Evolutionary conservation across 2,888 invertebrate species (phyloP).

Genomic region (Drosophila subsilvestris): DNA sequence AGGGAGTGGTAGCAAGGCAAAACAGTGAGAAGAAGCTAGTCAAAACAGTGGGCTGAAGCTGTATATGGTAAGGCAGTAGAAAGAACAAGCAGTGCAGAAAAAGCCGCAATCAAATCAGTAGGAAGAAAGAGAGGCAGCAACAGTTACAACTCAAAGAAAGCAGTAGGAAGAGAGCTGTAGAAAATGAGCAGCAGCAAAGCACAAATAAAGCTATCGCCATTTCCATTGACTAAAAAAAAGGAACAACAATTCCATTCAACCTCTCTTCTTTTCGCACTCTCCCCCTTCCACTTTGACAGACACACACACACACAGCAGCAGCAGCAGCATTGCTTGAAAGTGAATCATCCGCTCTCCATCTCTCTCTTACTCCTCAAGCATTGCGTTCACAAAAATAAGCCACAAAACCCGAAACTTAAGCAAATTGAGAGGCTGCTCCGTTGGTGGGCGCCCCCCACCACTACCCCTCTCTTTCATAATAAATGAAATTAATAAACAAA

Average conservation of each 20-base stretch:
- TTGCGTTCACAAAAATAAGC: constrained; percentile 20
- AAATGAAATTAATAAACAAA: constrained; percentile 43
- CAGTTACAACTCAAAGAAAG: not conserved
- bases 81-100: too few species aligned
- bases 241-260: constrained; percentile 7
- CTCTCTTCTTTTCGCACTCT: not conserved
- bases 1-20: constrained; percentile 4
- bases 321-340: constrained; percentile 19
- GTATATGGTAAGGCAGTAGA: not conserved
- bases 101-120: too few species aligned
- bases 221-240: not conserved
- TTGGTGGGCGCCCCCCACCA: constrained; percentile 19
- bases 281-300: constrained; percentile 10
- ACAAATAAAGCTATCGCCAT: not conserved
- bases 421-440: constrained; percentile 10
- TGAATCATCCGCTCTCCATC: constrained; percentile 34
- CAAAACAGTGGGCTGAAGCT: not conserved
- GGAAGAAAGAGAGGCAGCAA: not conserved
- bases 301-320: not conserved
- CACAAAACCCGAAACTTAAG: constrained; percentile 33
- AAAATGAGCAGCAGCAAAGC: not conserved
- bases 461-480: not conserved
- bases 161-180: not conserved
- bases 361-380: constrained; percentile 11
- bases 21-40: not conserved